A percentile compares a stretch with the other conserved stretches of the same genome.
phyloP scores from a whole-genome alignment of 1,140 invertebrate species.

The Phymastichus coffea region DNA sequence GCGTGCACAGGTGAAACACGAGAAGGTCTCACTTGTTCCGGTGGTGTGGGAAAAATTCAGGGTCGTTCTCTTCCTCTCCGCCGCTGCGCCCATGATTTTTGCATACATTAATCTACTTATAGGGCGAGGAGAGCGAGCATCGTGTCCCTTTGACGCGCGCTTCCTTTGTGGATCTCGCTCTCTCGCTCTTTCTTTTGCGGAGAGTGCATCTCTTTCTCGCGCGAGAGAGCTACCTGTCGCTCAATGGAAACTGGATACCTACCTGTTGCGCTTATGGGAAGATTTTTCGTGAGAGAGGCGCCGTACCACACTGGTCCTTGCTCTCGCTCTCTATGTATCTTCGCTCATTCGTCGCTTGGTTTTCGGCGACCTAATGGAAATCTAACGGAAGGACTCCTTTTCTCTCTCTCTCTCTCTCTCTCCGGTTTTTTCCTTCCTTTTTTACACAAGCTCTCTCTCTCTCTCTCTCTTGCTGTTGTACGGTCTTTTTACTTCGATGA shows the following conservation, averaged over 20 bases:
- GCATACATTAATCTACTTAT: constrained; percentile 30
- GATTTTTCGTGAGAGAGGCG: constrained; percentile 13
- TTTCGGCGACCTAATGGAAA: constrained; percentile 19
- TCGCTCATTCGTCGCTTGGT: not conserved
- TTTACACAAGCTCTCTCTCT: too few species aligned
- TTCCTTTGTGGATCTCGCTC: too few species aligned
- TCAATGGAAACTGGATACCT: constrained; percentile 30
- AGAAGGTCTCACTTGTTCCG: constrained; percentile 26
- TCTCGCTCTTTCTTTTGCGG: constrained; percentile 1
- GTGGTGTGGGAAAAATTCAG: constrained; percentile 26
- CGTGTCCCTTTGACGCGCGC: not conserved
- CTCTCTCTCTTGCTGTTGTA: too few species aligned
- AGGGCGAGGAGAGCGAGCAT: not conserved
- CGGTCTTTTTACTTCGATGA: too few species aligned
- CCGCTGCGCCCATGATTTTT: constrained; percentile 10
- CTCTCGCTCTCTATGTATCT: not conserved
- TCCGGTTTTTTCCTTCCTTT: too few species aligned
- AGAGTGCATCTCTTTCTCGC: too few species aligned
- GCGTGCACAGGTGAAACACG: constrained; percentile 25
- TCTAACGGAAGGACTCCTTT: constrained; percentile 24
- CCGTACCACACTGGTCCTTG: not conserved
- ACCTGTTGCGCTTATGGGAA: constrained; percentile 27
- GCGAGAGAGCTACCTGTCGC: constrained; percentile 26
- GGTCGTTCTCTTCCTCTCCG: too few species aligned
- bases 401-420: too few species aligned